phyloP scores from a whole-genome alignment of 2,113 vertebrate genomes.

The Dendrocopos noguchii region DNA sequence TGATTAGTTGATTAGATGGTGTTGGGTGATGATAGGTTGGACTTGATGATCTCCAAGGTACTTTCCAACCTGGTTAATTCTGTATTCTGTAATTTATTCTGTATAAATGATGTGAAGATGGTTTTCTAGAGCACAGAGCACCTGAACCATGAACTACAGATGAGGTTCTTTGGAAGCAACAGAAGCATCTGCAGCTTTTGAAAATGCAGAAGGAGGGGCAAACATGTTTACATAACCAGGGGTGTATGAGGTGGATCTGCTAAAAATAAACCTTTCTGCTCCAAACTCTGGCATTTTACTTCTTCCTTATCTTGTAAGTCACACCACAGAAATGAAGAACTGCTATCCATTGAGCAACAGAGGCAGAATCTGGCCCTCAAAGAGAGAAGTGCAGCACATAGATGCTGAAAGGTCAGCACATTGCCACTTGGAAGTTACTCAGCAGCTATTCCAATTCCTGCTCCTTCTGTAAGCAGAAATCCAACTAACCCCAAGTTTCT shows the following conservation, averaged over 20 bases:
- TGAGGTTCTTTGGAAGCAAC: not conserved
- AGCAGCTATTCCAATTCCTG: not conserved
- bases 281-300: not conserved
- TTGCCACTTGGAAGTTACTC: not conserved
- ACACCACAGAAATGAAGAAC: rapidly evolving
- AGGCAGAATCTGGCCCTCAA: not conserved
- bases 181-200: not conserved
- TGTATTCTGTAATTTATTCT: too few species aligned
- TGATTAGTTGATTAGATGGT: too few species aligned
- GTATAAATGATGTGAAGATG: not conserved
- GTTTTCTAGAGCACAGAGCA: not conserved
- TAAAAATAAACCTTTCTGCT: not conserved
- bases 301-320: not conserved
- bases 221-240: not conserved
- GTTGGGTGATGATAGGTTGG: too few species aligned
- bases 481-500: not conserved
- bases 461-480: slow-evolving; percentile 32
- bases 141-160: not conserved
- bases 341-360: not conserved
- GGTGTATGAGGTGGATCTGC: not conserved
- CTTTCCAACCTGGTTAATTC: too few species aligned
- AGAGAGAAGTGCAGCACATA: not conserved
- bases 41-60: too few species aligned
- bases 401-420: not conserved
- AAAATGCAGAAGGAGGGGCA: not conserved